phyloP scores from a whole-genome alignment of 2,888 invertebrate species.

The Apotomis capreana region DNA sequence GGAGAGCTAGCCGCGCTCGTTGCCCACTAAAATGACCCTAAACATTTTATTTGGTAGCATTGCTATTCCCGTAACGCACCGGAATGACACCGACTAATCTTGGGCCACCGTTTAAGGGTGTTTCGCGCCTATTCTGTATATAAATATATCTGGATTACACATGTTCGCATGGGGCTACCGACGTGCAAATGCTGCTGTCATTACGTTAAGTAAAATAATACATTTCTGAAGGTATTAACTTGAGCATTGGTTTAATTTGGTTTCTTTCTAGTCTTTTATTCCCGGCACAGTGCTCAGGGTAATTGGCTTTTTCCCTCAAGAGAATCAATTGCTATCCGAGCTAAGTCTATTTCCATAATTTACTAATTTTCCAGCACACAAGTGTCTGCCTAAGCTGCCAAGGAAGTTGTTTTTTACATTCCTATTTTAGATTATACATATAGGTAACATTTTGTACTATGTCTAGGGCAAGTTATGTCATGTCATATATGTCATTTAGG shows the following conservation, averaged over 20 bases:
- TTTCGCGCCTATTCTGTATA: conserved; percentile 70
- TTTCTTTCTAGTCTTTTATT: conserved; percentile 21
- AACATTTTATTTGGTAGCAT: conserved; percentile 82
- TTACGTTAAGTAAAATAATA: conserved; percentile 42
- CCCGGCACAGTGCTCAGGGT: conserved; percentile 1
- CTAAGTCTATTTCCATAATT: background rate
- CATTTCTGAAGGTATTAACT: conserved; percentile 31
- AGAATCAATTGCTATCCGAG: conserved; percentile 11
- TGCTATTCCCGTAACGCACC: conserved; percentile 75
- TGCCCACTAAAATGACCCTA: conserved; percentile 80
- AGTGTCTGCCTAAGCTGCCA: background rate
- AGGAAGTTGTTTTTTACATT: background rate
- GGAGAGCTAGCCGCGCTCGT: conserved; percentile 76
- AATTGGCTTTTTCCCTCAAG: conserved; percentile 21
- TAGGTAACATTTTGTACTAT: too few species aligned
- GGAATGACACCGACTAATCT: conserved; percentile 78
- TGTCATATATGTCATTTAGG: too few species aligned
- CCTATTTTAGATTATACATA: background rate
- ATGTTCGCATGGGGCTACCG: conserved; percentile 57
- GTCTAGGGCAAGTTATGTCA: too few species aligned
- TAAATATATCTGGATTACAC: conserved; percentile 71
- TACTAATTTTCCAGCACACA: background rate
- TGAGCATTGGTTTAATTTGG: conserved; percentile 32
- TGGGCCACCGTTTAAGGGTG: conserved; percentile 74
- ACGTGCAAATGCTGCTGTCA: conserved; percentile 44